Evolutionary conservation across 1,140 invertebrate genomes (phyloP), one percentile per base, ranked within the genome.

Genomic region (Musca vetustissima): DNA sequence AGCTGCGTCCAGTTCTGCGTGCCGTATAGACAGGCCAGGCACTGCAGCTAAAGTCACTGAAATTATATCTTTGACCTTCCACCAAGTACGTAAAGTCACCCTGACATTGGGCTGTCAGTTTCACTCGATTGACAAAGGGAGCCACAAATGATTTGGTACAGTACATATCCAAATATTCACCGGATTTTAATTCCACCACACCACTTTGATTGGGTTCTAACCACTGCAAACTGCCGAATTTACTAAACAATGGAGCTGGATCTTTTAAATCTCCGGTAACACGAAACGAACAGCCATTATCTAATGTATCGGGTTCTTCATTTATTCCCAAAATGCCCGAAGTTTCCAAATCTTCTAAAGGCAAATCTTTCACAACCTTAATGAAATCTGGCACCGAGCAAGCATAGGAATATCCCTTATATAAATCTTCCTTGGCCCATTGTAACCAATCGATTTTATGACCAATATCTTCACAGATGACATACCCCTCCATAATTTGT

Each of bases 321-420:
- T 76, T 74, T n/a, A 79, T 17, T 1, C 77, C 77, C 48, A 79
- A 70, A 0, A 79, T 55, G 9, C 77, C 77, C 25, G 57, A 76
- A 0, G 77, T 79, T 1, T 79, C 22, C 9, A 79, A 69, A 70
- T 77, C 75, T 0, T 79, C 75, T 2, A 79, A 57, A 0, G 79
- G 79, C 69, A 81, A 72, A 61, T 61, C 9, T 9, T 61, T 61
- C 11, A 91, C 83, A 0, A 80, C 75, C 64, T 76, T 83, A 25
- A 85, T 83, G 69, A 91, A 87, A 47, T 89, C 86, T 47, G 84
- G 78, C 14, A 90, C 83, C 2, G 83, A 81, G 75, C 90, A 91
- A 17, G 88, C 89, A 75, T 90, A 91, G 7, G 85, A 86, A 72
- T 88, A 87, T 0, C 90, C 90, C 14, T 83, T 71, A 11, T 78